phyloP scores from a whole-genome alignment of 2,797 vertebrate species.

The Chloroceryle inda region DNA sequence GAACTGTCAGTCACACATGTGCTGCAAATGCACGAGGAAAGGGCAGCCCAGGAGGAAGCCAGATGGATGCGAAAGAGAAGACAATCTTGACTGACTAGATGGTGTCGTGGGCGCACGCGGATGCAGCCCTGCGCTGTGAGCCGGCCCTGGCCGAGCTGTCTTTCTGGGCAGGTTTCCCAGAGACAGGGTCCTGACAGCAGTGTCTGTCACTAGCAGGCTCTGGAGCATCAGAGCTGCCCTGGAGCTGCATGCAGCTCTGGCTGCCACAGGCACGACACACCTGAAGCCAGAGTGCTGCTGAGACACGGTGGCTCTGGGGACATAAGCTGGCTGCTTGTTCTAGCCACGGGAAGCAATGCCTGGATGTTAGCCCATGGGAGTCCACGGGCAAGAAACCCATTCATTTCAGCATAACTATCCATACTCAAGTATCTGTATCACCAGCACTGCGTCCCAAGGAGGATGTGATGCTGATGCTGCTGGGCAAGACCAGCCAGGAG shows the following conservation, averaged over 20 bases:
- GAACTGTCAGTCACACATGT: rapidly evolving
- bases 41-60: background rate
- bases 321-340: background rate
- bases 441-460: rapidly evolving
- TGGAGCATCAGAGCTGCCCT: background rate
- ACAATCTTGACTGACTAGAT: rapidly evolving
- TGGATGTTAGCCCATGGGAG: rapidly evolving
- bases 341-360: background rate
- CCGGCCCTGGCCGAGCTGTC: background rate
- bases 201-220: background rate
- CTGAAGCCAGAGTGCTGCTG: background rate
- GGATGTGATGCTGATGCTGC: background rate
- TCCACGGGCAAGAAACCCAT: rapidly evolving
- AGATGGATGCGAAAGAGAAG: background rate
- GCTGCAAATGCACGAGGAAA: rapidly evolving
- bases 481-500: background rate
- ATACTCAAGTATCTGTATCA: background rate
- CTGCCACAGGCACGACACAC: background rate
- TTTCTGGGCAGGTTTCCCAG: background rate
- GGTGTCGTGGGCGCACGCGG: rapidly evolving
- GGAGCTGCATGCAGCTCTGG: background rate
- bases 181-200: background rate
- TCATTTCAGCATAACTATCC: background rate
- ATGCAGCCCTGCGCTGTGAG: rapidly evolving
- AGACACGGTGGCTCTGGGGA: background rate